Percentiles rank a stretch among this genome's conserved stretches.
These are phyloP conservation scores for Lasioglossum vierecki DNA, from an alignment of 2,888 invertebrate genomes.

Conservation along the genomic window DNA sequence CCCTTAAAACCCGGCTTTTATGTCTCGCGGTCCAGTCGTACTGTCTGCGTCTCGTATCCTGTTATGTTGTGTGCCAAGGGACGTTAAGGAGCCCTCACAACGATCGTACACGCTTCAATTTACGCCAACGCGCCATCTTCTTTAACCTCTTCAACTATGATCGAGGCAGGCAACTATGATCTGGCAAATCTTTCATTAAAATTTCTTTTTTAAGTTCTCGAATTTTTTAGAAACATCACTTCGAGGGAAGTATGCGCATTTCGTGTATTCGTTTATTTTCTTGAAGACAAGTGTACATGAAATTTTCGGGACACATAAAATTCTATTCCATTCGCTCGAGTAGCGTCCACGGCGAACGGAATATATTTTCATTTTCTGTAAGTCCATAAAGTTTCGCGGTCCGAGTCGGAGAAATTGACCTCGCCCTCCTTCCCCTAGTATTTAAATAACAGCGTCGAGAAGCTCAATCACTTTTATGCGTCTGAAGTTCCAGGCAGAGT, in stretches of 20 bases:
- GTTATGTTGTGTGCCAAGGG: slow-evolving; percentile 58
- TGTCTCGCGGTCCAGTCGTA: slow-evolving; percentile 62
- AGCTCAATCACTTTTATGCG: slow-evolving; percentile 1
- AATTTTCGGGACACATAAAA: too few relatives aligned
- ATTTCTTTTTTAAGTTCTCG: too few relatives aligned
- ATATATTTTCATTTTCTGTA: background rate
- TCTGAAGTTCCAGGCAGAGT: background rate
- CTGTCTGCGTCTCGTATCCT: slow-evolving; percentile 67
- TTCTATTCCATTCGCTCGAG: background rate
- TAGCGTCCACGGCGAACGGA: background rate
- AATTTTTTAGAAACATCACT: too few relatives aligned
- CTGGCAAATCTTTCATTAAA: too few relatives aligned
- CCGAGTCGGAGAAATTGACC: background rate
- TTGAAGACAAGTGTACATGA: too few relatives aligned
- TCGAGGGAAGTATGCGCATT: too few relatives aligned
- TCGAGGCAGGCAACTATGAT: background rate
- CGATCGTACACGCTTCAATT: slow-evolving; percentile 17
- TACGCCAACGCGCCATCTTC: background rate
- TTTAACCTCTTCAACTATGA: background rate
- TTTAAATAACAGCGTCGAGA: background rate
- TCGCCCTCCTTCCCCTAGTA: background rate
- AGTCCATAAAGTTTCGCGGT: background rate
- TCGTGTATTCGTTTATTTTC: too few relatives aligned
- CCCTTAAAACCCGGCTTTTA: slow-evolving; percentile 57
- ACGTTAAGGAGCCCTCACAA: slow-evolving; percentile 60